Evolutionary conservation across 2,113 vertebrate species (phyloP), one percentile per base, ranked within the genome.

Genomic region (Gila orcuttii): DNA sequence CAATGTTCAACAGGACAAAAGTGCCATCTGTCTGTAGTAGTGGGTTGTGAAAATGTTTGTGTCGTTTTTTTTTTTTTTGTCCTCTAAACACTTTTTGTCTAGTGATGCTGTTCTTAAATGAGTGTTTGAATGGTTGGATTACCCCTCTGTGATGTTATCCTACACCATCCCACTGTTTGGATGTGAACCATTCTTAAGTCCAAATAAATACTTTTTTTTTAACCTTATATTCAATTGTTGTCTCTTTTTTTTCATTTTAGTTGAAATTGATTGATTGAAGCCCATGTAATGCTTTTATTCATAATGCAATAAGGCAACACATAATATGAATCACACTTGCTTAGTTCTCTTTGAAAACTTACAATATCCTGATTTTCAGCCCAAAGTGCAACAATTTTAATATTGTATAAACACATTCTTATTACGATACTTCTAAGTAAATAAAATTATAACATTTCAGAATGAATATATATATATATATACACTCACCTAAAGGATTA

Each of bases 161-260:
- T 96, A 94, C 92, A 94, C 93, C 93, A 94, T 94, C 92, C 94
- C 95, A 94, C 95, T 96, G 95, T 94, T 94, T 95, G 96, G 95
- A 95, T 92, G 96, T 96, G 95, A 94, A 95, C 91, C 93, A 93
- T 85, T 90, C 86, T 88, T 88, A 89, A 87, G 83, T 95, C 91
- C 89, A 91, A 95, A 94, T 95, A 94, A 95, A 95, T 93, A 66
- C 87, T 79, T 57, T 55, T 60, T 91, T 89, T 86, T 86, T 90
- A 89, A 87, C 92, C 92, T 93, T 89, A 89, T 77, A 89, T 86
- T 21, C 45, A 50, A 42, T 52, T 66, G 19, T 59, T 81, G 42
- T 33, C 13, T 42, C 17, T 39, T 62, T 45, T 11, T 66, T 87
- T 60, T 87, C 23, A 36, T 25, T 52, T 57, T 33, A 57, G 75